A percentile compares a stretch with the other conserved stretches of the same genome.
These are phyloP conservation scores for Melipona bicolor DNA, from an alignment of 2,888 invertebrate species.

Conservation along the genomic window DNA sequence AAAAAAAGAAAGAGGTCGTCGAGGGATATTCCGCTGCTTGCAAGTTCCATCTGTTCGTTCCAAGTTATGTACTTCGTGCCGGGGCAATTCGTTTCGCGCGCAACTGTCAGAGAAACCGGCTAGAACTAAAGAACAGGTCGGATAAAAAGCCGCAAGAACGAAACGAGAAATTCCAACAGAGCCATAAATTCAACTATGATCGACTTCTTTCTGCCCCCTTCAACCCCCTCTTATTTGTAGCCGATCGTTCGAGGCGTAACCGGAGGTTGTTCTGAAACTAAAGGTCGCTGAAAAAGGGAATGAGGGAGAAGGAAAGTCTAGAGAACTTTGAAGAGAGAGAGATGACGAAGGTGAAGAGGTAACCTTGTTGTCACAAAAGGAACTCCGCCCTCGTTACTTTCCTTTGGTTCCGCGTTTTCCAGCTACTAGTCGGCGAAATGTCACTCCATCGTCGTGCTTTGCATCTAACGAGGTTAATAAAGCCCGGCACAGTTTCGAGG, in stretches of 20 bases:
- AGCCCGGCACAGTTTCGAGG: constrained; percentile 36
- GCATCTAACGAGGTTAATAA: constrained; percentile 50
- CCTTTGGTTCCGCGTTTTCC: constrained; percentile 37
- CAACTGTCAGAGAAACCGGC: neutral
- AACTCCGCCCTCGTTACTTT: constrained; percentile 33
- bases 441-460: constrained; percentile 40
- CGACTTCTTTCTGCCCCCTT: neutral
- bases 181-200: constrained; percentile 10
- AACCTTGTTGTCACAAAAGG: constrained; percentile 44
- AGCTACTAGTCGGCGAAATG: constrained; percentile 7
- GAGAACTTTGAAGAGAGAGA: neutral
- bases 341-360: constrained; percentile 30
- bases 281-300: neutral
- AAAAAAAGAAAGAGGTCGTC: neutral
- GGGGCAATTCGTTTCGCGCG: neutral
- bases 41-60: neutral
- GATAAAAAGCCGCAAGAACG: neutral
- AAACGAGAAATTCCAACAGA: neutral
- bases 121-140: neutral
- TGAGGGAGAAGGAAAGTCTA: neutral
- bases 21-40: too few species aligned
- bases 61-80: neutral
- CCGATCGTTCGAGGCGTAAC: constrained; percentile 11
- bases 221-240: neutral
- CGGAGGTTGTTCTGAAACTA: neutral